Conservation (phyloP, 2,113 vertebrate species). For the Columbina picui region DNA sequence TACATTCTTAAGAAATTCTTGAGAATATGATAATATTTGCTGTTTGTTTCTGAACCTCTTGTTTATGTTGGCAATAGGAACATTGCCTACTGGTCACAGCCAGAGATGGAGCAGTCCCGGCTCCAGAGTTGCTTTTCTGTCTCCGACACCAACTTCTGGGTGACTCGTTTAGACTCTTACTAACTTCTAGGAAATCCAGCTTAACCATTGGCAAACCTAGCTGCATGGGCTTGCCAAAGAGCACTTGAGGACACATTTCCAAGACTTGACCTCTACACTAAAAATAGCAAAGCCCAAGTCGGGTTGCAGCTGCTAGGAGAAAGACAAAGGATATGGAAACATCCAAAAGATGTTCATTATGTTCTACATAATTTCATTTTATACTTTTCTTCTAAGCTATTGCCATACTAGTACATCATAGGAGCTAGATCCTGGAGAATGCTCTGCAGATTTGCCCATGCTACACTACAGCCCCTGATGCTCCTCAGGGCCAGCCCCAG, state of each 20-base stretch:
- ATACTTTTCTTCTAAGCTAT: neutral
- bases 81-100: neutral
- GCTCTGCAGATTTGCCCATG: neutral
- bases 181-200: slow-evolving; percentile 27
- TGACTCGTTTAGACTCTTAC: neutral
- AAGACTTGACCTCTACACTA: neutral
- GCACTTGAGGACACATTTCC: slow-evolving; percentile 22
- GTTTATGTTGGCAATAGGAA: neutral
- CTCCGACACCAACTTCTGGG: neutral
- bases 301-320: neutral
- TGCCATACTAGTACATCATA: fast-evolving
- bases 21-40: neutral
- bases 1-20: neutral
- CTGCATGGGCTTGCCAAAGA: neutral
- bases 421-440: neutral
- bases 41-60: neutral
- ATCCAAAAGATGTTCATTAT: neutral
- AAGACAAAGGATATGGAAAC: slow-evolving; percentile 32
- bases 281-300: slow-evolving; percentile 6
- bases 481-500: neutral
- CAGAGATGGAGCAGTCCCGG: neutral
- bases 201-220: neutral
- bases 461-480: neutral
- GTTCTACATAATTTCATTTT: neutral
- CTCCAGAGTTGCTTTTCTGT: neutral